Conservation (phyloP, 2,888 invertebrate genomes). For the Strigamia transsilvanica region DNA sequence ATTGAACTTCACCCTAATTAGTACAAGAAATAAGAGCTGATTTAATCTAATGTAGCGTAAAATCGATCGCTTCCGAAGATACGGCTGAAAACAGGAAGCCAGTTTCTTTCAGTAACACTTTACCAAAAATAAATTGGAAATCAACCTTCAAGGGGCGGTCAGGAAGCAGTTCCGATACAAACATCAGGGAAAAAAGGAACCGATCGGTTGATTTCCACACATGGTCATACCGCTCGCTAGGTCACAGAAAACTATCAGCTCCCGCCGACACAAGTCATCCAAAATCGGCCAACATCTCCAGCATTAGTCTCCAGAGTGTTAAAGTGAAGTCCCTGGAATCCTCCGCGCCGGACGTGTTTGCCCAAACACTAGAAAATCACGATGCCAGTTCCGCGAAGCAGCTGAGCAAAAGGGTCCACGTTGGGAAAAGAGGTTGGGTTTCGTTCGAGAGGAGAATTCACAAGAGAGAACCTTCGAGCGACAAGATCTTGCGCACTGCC, state of each 20-base stretch:
- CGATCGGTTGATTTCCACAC: not conserved
- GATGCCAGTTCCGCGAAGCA: not conserved
- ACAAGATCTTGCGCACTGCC: slow-evolving; percentile 40
- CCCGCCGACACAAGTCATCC: not conserved
- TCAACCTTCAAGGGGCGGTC: not conserved
- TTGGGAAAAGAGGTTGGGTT: slow-evolving; percentile 12
- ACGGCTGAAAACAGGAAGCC: not conserved
- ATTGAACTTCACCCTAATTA: not conserved
- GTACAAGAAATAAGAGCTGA: not conserved
- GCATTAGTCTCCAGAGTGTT: slow-evolving; percentile 51
- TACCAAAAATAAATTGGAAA: slow-evolving; percentile 34
- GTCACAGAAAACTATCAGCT: not conserved
- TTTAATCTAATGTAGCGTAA: not conserved
- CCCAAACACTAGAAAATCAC: not conserved
- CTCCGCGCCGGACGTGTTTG: not conserved
- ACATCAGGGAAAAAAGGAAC: not conserved
- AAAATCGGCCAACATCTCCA: slow-evolving; percentile 50
- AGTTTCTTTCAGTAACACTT: not conserved
- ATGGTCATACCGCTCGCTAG: not conserved
- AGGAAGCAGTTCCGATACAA: not conserved
- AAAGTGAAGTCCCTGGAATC: slow-evolving; percentile 10
- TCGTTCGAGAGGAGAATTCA: not conserved
- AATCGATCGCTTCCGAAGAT: not conserved
- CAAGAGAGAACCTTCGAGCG: not conserved
- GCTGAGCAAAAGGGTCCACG: slow-evolving; percentile 23